Percentiles rank a stretch among this genome's conserved stretches.
Conservation (phyloP, 2,113 vertebrate genomes). For the Nycticebus coucang region DNA sequence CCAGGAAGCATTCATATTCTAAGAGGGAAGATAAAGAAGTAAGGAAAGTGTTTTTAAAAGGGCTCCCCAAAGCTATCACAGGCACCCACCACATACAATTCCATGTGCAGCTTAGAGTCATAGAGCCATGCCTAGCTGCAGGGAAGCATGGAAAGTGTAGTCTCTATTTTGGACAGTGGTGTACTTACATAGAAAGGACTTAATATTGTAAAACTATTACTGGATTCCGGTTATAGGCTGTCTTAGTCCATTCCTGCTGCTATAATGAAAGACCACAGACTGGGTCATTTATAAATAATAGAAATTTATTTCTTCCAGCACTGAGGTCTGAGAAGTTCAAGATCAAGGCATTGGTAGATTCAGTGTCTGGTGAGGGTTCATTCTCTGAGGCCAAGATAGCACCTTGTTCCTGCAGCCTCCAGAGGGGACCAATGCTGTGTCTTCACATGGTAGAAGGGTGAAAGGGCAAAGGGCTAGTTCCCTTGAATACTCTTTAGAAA, state of each 20-base stretch:
- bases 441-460: not conserved
- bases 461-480: not conserved
- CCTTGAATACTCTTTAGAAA: not conserved
- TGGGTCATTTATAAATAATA: not conserved
- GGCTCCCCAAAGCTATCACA: not conserved
- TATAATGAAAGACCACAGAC: not conserved
- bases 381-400: not conserved
- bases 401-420: not conserved
- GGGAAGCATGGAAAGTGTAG: not conserved
- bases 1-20: not conserved
- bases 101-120: not conserved
- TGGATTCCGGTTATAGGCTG: not conserved
- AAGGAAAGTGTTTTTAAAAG: not conserved
- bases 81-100: not conserved
- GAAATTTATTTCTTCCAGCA: not conserved
- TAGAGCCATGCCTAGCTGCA: not conserved
- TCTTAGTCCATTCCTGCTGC: not conserved
- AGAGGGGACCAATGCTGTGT: not conserved
- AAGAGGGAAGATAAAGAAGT: not conserved
- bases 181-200: not conserved
- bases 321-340: not conserved
- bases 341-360: not conserved
- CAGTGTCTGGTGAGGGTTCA: not conserved
- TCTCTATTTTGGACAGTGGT: not conserved
- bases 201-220: not conserved